phyloP scores from a whole-genome alignment of 2,888 invertebrate species.

The Sesia bembeciformis region DNA sequence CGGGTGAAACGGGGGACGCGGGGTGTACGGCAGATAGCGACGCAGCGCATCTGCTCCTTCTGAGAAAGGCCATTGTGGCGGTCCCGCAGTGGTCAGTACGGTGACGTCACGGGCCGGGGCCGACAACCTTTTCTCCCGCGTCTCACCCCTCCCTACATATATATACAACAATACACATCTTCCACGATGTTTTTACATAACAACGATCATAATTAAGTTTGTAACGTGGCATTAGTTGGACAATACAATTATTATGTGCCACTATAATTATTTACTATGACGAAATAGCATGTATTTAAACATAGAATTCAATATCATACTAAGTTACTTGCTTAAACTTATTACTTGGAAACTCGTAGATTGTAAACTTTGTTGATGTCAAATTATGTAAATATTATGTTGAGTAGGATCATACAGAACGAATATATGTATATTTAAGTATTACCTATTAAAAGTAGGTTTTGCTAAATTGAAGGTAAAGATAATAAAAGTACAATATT shows the following conservation, averaged over 20 bases:
- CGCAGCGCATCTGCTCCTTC: constrained; percentile 65
- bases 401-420: no score
- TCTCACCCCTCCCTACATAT: constrained; percentile 24
- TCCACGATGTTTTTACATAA: constrained; percentile 29
- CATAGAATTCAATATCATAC: no score
- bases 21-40: constrained; percentile 45
- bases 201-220: background rate
- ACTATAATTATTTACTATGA: no score
- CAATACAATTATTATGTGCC: background rate
- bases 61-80: constrained; percentile 70
- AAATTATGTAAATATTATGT: no score
- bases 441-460: no score
- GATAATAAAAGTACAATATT: no score
- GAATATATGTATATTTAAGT: no score
- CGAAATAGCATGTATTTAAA: no score
- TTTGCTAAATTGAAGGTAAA: no score
- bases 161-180: constrained; percentile 12
- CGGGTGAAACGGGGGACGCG: constrained; percentile 26
- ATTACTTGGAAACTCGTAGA: no score
- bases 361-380: no score
- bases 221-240: background rate
- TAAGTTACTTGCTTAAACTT: no score
- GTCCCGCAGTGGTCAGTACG: constrained; percentile 65
- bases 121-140: constrained; percentile 57
- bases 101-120: constrained; percentile 70